Conservation (phyloP, 1,140 invertebrate genomes). For the Drosophila pseudoobscura region DNA sequence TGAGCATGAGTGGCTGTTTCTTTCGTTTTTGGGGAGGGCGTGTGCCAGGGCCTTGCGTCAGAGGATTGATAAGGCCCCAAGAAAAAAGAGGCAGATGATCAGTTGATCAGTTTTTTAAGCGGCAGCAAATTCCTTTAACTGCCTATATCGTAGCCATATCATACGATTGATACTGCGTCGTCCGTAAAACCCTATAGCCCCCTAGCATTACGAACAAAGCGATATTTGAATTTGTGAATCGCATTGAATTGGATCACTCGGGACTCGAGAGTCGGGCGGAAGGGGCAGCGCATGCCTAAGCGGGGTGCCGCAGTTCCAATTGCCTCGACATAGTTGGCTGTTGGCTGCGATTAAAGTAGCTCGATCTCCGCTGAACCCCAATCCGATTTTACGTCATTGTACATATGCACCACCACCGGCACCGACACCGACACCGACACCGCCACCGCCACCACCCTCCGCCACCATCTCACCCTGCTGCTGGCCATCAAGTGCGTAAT, state of each 20-base stretch:
- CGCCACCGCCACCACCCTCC: too few relatives aligned
- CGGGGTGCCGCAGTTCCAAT: slow-evolving; percentile 21
- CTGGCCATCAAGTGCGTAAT: slow-evolving; percentile 26
- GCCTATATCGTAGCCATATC: slow-evolving; percentile 6
- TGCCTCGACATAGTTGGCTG: slow-evolving; percentile 54
- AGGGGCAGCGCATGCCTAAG: background rate
- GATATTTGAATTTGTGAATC: slow-evolving; percentile 23
- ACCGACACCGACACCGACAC: too few relatives aligned
- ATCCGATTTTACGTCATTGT: slow-evolving; percentile 26
- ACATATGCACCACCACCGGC: too few relatives aligned
- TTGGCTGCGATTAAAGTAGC: slow-evolving; percentile 26
- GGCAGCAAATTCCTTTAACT: too few relatives aligned
- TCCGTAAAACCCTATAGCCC: slow-evolving; percentile 24
- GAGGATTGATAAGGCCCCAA: slow-evolving; percentile 15
- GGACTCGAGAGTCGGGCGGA: background rate
- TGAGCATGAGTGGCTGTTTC: too few relatives aligned
- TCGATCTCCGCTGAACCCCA: slow-evolving; percentile 1
- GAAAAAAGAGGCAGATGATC: slow-evolving; percentile 2
- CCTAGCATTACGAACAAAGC: background rate
- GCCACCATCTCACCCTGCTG: background rate
- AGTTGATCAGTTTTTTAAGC: background rate
- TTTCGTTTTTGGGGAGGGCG: slow-evolving; percentile 9
- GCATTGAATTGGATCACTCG: slow-evolving; percentile 9
- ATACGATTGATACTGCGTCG: slow-evolving; percentile 27
- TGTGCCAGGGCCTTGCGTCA: slow-evolving; percentile 30